These are phyloP conservation scores for Sebastes glaucus DNA, from an alignment of 2,797 vertebrate genomes.

Conservation along the genomic window DNA sequence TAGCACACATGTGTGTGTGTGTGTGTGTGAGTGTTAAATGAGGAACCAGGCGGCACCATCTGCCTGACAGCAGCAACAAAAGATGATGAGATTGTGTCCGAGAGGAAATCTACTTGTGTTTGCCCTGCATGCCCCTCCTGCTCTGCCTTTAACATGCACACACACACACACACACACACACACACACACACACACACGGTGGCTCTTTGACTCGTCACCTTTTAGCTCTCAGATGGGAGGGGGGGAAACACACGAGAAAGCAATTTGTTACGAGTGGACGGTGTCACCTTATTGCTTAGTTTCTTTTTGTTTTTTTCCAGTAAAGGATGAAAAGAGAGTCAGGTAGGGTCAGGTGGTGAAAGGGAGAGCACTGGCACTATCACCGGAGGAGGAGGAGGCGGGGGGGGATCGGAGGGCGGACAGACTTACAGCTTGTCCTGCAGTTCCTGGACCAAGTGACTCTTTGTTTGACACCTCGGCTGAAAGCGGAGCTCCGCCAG, in stretches of 20 bases:
- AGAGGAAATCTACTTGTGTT: constrained; percentile 80
- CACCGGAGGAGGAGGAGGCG: background rate
- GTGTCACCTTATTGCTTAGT: constrained; percentile 66
- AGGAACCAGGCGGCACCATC: constrained; percentile 68
- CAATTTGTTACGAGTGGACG: constrained; percentile 71
- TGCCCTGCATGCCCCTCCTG: constrained; percentile 46
- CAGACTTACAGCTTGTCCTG: constrained; percentile 76
- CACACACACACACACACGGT: constrained; percentile 26
- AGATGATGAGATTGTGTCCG: constrained; percentile 80
- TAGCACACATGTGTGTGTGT: background rate
- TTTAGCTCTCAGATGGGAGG: constrained; percentile 7
- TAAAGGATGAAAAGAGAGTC: constrained; percentile 32
- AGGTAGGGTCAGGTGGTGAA: constrained; percentile 1
- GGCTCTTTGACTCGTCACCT: constrained; percentile 40
- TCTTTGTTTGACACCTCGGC: constrained; percentile 82
- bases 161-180: constrained; percentile 11
- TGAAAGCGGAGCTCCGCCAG: constrained; percentile 74
- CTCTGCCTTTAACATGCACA: constrained; percentile 36
- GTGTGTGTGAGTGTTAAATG: constrained; percentile 65
- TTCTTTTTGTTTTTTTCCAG: constrained; percentile 60
- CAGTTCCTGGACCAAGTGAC: constrained; percentile 69
- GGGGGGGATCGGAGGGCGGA: constrained; percentile 29
- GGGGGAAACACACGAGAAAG: constrained; percentile 62
- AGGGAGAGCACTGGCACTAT: constrained; percentile 25
- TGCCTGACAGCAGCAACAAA: constrained; percentile 79